Conservation (phyloP, 1,140 invertebrate genomes). For the Arctopsyche grandis region DNA sequence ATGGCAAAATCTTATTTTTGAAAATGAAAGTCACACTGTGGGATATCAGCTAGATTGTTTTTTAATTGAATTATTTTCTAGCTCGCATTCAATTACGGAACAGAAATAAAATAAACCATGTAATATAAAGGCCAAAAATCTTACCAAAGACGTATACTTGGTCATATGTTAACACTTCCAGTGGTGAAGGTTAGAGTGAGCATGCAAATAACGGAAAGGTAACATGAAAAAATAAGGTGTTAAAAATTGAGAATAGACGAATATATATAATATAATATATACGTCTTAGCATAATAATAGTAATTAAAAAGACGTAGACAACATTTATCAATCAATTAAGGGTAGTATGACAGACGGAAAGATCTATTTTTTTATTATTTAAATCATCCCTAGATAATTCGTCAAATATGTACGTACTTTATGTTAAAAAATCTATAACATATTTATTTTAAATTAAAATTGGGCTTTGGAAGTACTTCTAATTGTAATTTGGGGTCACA, state of each 20-base stretch:
- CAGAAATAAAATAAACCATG: neutral
- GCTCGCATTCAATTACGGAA: neutral
- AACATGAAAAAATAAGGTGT: conserved; percentile 52
- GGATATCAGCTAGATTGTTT: neutral
- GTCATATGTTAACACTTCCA: conserved; percentile 66
- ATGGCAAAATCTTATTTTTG: too few relatives aligned
- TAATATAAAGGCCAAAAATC: conserved; percentile 51
- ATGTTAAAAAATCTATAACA: too few relatives aligned
- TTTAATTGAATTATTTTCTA: neutral
- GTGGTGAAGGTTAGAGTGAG: conserved; percentile 52
- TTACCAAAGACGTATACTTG: conserved; percentile 71
- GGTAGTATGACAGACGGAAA: conserved; percentile 22
- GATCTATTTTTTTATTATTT: conserved; percentile 3
- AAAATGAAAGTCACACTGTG: conserved; percentile 1
- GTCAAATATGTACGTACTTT: too few relatives aligned
- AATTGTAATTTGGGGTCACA: too few relatives aligned
- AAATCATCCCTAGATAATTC: neutral
- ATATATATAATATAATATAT: conserved; percentile 6
- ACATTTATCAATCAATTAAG: conserved; percentile 39
- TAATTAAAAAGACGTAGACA: conserved; percentile 34
- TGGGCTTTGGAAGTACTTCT: too few relatives aligned
- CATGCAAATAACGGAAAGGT: conserved; percentile 56
- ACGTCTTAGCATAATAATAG: neutral
- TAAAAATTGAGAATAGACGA: conserved; percentile 31
- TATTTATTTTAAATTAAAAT: too few relatives aligned